Evolutionary conservation across 2,888 invertebrate species (phyloP).

Genomic region (Pteria penguin): DNA sequence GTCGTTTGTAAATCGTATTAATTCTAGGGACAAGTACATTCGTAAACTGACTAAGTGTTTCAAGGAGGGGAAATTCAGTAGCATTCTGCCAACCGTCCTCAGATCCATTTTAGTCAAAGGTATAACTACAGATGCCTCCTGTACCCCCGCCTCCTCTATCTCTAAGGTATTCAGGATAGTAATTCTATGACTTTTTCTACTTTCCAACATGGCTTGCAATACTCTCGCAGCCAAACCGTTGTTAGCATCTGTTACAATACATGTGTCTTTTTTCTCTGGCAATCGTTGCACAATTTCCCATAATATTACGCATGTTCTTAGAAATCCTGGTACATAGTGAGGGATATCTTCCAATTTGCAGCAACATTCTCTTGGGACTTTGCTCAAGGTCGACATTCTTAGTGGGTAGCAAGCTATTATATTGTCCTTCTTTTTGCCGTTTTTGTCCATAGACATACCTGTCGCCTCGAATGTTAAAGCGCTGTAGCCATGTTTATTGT

Average conservation of each 20-base stretch:
- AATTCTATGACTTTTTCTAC: too few species aligned
- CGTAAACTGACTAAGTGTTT: too few species aligned
- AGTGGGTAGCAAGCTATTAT: constrained; percentile 27
- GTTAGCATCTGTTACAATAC: constrained; percentile 22
- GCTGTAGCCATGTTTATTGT: constrained; percentile 14
- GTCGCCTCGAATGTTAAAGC: constrained; percentile 18
- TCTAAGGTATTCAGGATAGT: too few species aligned
- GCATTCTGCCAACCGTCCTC: too few species aligned
- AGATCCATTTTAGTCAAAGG: too few species aligned
- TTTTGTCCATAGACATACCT: background rate
- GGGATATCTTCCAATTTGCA: constrained; percentile 15
- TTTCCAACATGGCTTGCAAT: too few species aligned
- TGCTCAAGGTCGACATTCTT: background rate
- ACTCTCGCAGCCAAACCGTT: too few species aligned
- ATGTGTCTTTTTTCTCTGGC: background rate
- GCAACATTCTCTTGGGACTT: constrained; percentile 15
- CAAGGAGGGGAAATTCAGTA: too few species aligned
- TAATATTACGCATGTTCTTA: constrained; percentile 3
- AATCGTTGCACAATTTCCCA: constrained; percentile 21
- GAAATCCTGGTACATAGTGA: constrained; percentile 13
- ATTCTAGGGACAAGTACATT: too few species aligned
- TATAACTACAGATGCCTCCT: too few species aligned
- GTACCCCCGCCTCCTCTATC: too few species aligned
- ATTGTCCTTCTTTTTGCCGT: background rate
- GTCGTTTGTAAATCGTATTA: too few species aligned